Evolutionary conservation across 1,140 invertebrate species (phyloP).

Genomic region (Conus betulinus): DNA sequence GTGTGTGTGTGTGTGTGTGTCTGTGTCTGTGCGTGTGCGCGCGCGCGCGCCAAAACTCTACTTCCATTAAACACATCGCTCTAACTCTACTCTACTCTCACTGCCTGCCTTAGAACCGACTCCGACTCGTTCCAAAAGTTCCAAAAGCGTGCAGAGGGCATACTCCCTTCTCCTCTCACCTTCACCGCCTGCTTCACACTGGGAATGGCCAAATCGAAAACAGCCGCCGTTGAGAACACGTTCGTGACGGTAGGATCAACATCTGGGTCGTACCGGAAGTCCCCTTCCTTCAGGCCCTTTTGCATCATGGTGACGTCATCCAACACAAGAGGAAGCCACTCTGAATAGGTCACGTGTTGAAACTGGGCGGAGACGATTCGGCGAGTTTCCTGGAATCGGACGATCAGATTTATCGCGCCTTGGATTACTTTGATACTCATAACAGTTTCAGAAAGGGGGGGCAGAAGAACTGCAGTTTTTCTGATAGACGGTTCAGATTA

Average conservation of each 20-base stretch:
- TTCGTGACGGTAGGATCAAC: conserved; percentile 92
- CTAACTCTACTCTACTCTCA: too few species aligned
- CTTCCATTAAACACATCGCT: too few species aligned
- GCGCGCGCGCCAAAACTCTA: too few species aligned
- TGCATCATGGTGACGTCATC: conserved; percentile 83
- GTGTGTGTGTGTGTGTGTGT: too few species aligned
- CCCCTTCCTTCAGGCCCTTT: conserved; percentile 86
- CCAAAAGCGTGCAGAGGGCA: too few species aligned
- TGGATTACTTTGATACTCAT: background rate
- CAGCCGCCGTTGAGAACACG: conserved; percentile 96
- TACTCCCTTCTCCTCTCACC: background rate
- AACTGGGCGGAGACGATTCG: conserved; percentile 87
- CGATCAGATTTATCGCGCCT: too few species aligned
- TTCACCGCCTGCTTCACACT: conserved; percentile 84
- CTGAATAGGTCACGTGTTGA: conserved; percentile 90
- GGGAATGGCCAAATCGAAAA: conserved; percentile 95
- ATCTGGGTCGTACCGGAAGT: conserved; percentile 87
- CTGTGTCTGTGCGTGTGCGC: too few species aligned
- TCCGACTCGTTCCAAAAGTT: too few species aligned
- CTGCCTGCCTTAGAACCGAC: too few species aligned
- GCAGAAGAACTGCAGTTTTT: too few species aligned
- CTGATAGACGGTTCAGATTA: too few species aligned
- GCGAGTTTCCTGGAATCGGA: conserved; percentile 80
- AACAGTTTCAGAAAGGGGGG: background rate
- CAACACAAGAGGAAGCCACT: conserved; percentile 92